Percentiles rank a stretch among this genome's conserved stretches.
Evolutionary conservation across 2,113 vertebrate species (phyloP).

Genomic region (Mellivora capensis): DNA sequence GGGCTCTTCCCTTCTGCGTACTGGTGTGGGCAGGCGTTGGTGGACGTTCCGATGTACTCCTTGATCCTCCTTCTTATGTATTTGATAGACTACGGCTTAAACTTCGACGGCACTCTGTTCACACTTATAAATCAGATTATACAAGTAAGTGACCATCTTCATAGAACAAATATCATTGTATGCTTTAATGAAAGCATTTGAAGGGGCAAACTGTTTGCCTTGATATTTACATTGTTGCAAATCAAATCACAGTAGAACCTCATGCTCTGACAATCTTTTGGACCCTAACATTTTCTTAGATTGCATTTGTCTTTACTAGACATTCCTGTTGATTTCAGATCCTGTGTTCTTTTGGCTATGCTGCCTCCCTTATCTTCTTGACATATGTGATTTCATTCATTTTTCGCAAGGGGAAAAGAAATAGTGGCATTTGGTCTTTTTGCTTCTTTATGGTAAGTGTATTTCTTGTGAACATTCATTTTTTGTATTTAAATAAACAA

Average conservation of each 20-base stretch:
- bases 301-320: not conserved
- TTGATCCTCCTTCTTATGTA: constrained; percentile 85
- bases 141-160: constrained; percentile 55
- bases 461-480: not conserved
- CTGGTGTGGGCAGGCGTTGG: constrained; percentile 91
- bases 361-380: constrained; percentile 78
- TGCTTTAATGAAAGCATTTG: not conserved
- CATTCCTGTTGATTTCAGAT: constrained; percentile 54
- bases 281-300: not conserved
- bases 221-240: no score
- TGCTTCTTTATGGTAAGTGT: constrained; percentile 72
- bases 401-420: constrained; percentile 69
- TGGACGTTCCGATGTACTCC: constrained; percentile 89
- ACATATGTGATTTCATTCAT: constrained; percentile 73
- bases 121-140: accelerated
- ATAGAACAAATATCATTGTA: not conserved
- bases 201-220: not conserved
- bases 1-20: constrained; percentile 92
- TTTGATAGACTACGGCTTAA: not conserved
- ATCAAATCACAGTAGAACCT: not conserved
- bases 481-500: not conserved
- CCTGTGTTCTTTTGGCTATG: not conserved
- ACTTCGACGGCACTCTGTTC: accelerated
- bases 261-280: not conserved
- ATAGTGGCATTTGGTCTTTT: constrained; percentile 72